Percentiles rank a stretch among this genome's conserved stretches.
phyloP scores from a whole-genome alignment of 2,888 invertebrate genomes.

The Drosophila putrida region DNA sequence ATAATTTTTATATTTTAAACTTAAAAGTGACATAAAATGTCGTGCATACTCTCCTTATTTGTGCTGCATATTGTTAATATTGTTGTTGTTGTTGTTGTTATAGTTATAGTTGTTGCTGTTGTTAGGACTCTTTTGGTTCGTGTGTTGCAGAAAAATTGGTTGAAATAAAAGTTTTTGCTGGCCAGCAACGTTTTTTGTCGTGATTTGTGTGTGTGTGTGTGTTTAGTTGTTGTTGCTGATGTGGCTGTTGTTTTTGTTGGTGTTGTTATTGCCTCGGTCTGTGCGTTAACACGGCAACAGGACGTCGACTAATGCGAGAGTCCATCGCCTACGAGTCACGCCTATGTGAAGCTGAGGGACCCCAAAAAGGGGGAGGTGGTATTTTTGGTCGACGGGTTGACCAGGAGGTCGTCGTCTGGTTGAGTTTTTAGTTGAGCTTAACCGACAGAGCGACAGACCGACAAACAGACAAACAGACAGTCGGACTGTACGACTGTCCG shows the following conservation, averaged over 20 bases:
- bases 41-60: neutral
- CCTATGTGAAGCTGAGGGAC: slow-evolving; percentile 23
- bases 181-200: slow-evolving; percentile 25
- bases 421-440: slow-evolving; percentile 32
- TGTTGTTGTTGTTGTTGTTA: slow-evolving; percentile 4
- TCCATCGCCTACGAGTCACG: slow-evolving; percentile 46
- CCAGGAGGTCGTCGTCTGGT: slow-evolving; percentile 13
- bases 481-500: slow-evolving; percentile 6
- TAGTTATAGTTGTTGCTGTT: slow-evolving; percentile 4
- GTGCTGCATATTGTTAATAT: neutral
- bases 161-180: slow-evolving; percentile 46
- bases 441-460: neutral
- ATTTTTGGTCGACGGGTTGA: neutral
- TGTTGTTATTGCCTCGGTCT: slow-evolving; percentile 19
- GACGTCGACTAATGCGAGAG: slow-evolving; percentile 10
- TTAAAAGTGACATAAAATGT: neutral
- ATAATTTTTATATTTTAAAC: neutral
- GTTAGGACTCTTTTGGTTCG: slow-evolving; percentile 9
- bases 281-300: slow-evolving; percentile 43
- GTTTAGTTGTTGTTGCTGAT: neutral
- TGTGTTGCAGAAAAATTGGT: slow-evolving; percentile 40
- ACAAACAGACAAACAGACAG: slow-evolving; percentile 12
- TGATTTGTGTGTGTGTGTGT: slow-evolving; percentile 1
- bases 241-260: slow-evolving; percentile 8
- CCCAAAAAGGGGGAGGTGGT: slow-evolving; percentile 1